Evolutionary conservation across 2,888 invertebrate species (phyloP).

Genomic region (Diplazon laetatorius): DNA sequence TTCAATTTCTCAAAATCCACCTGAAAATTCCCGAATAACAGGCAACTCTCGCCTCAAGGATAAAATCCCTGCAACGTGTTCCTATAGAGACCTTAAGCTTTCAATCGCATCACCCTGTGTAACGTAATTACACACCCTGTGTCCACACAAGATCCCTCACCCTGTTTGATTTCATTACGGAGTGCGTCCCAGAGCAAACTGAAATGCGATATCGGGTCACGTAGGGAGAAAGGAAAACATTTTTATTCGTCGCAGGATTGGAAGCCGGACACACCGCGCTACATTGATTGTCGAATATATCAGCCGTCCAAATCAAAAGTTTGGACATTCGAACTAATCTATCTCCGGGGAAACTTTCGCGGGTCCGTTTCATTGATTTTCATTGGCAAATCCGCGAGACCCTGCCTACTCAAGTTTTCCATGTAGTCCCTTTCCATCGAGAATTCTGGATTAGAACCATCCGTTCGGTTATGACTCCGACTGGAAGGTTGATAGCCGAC

Average conservation of each 20-base stretch:
- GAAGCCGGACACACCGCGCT: not conserved
- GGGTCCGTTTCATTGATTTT: slow-evolving; percentile 19
- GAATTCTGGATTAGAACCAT: slow-evolving; percentile 27
- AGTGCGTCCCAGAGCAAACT: not conserved
- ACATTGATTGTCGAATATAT: not conserved
- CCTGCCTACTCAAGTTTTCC: slow-evolving; percentile 12
- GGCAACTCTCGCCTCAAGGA: not conserved
- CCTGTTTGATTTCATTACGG: slow-evolving; percentile 5
- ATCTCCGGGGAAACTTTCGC: slow-evolving; percentile 7
- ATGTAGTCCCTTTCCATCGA: slow-evolving; percentile 1
- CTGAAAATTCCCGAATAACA: no score
- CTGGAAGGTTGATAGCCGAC: slow-evolving; percentile 15
- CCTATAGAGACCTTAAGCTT: not conserved
- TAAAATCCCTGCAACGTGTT: not conserved
- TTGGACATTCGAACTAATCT: not conserved
- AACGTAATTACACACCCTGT: no score
- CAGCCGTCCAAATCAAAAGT: not conserved
- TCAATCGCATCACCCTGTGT: not conserved
- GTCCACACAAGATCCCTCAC: not conserved
- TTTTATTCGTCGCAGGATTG: not conserved
- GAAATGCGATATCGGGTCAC: slow-evolving; percentile 4
- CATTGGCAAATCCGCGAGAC: not conserved
- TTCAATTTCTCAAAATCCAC: no score
- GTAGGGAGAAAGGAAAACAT: not conserved
- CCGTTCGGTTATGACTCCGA: slow-evolving; percentile 25